These are phyloP conservation scores for Atta texana DNA, from an alignment of 1,140 invertebrate species.

Conservation along the genomic window DNA sequence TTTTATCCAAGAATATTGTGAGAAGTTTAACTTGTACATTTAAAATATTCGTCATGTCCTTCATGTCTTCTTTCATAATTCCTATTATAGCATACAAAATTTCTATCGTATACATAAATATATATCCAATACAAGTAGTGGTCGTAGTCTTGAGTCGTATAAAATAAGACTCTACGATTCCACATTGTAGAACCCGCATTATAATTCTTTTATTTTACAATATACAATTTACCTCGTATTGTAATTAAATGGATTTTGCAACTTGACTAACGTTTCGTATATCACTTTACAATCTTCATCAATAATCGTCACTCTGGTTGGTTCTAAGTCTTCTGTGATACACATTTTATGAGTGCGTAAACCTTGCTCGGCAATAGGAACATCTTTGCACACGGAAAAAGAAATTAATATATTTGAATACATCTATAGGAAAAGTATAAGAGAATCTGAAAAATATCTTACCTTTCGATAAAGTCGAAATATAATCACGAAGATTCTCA, in stretches of 20 bases:
- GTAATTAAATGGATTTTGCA: conserved; percentile 95
- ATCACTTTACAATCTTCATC: conserved; percentile 92
- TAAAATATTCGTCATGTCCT: conserved; percentile 90
- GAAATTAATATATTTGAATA: neutral
- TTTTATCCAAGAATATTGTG: conserved; percentile 94
- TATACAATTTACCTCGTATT: conserved; percentile 90
- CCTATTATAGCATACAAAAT: conserved; percentile 78
- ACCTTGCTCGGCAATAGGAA: conserved; percentile 89
- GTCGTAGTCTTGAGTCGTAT: neutral
- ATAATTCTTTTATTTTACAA: neutral
- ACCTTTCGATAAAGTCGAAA: conserved; percentile 90
- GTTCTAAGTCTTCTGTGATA: conserved; percentile 94
- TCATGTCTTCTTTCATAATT: conserved; percentile 93
- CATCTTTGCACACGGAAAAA: neutral
- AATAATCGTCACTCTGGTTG: conserved; percentile 96
- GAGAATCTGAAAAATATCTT: conserved; percentile 68
- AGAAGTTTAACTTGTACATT: conserved; percentile 97
- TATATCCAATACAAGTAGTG: neutral
- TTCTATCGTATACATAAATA: conserved; percentile 13
- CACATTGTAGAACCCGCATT: too few species aligned
- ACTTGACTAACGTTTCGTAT: conserved; percentile 96
- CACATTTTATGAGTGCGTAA: conserved; percentile 97
- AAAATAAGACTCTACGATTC: too few species aligned
- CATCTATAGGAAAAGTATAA: neutral
- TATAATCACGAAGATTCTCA: conserved; percentile 92